phyloP scores from a whole-genome alignment of 2,888 invertebrate genomes.

The Amiota communis region DNA sequence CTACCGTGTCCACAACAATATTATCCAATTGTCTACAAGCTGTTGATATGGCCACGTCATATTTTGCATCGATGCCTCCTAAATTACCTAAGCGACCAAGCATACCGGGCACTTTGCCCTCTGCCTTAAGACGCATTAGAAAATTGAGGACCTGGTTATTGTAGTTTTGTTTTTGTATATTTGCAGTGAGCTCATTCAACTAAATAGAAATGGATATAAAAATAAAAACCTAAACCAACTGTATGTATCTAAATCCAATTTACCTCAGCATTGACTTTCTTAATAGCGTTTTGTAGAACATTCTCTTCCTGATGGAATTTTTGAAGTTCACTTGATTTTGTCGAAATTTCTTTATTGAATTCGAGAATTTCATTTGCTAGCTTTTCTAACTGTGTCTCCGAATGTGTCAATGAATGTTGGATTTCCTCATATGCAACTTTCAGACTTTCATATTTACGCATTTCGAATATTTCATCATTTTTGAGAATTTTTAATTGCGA shows the following conservation, averaged over 20 bases:
- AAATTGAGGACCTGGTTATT: constrained; percentile 83
- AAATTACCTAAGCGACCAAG: constrained; percentile 95
- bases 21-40: constrained; percentile 92
- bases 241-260: background rate
- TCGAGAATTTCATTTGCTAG: constrained; percentile 75
- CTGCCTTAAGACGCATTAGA: constrained; percentile 86
- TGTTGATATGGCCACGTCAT: constrained; percentile 96
- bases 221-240: constrained; percentile 4
- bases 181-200: constrained; percentile 81
- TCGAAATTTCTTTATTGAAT: constrained; percentile 73
- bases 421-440: constrained; percentile 71
- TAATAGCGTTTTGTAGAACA: constrained; percentile 71
- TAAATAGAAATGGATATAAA: constrained; percentile 59
- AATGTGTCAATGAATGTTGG: constrained; percentile 77
- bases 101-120: constrained; percentile 87
- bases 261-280: constrained; percentile 63
- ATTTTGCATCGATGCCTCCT: constrained; percentile 92
- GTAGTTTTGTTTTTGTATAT: constrained; percentile 81
- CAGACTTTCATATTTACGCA: constrained; percentile 68
- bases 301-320: constrained; percentile 69
- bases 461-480: constrained; percentile 68
- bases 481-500: constrained; percentile 85
- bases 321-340: constrained; percentile 68
- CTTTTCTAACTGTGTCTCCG: constrained; percentile 79
- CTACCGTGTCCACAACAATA: constrained; percentile 91